Conservation (phyloP, 1,140 invertebrate species). For the Helicoverpa armigera region DNA sequence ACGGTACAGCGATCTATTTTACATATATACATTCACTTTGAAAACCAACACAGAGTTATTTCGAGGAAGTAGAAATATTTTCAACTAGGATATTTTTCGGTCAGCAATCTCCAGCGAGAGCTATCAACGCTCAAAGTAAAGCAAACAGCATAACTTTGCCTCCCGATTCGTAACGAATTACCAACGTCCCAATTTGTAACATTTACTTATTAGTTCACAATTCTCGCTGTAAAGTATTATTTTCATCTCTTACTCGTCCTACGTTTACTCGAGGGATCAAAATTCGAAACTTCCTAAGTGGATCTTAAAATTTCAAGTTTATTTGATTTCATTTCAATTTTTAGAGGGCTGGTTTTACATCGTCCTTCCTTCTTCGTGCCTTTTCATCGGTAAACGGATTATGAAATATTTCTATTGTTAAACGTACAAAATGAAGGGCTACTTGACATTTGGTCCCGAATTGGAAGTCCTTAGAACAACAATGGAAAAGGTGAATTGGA, state of each 20-base stretch:
- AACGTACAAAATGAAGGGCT: conserved; percentile 33
- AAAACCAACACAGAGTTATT: neutral
- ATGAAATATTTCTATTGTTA: conserved; percentile 33
- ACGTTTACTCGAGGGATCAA: conserved; percentile 25
- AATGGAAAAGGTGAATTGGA: conserved; percentile 21
- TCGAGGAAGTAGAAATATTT: neutral
- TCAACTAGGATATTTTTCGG: conserved; percentile 9
- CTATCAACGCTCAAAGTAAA: neutral
- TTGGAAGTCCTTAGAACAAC: conserved; percentile 11
- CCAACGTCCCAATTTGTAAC: neutral
- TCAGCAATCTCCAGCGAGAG: neutral
- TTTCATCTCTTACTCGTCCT: conserved; percentile 25
- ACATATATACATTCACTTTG: too few species aligned
- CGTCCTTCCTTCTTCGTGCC: neutral
- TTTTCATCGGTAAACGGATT: conserved; percentile 24
- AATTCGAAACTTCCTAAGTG: conserved; percentile 40
- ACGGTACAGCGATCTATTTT: too few species aligned
- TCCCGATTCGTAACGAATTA: conserved; percentile 28
- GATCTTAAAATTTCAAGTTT: conserved; percentile 47
- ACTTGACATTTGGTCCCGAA: conserved; percentile 25
- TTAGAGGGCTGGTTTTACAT: neutral
- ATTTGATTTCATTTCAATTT: conserved; percentile 46
- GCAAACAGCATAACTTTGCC: conserved; percentile 11
- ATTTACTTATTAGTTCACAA: conserved; percentile 17
- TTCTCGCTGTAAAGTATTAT: conserved; percentile 34